Base-by-base conservation (phyloP, 2,888 invertebrate species). In the Odontocolon sp. region DNA sequence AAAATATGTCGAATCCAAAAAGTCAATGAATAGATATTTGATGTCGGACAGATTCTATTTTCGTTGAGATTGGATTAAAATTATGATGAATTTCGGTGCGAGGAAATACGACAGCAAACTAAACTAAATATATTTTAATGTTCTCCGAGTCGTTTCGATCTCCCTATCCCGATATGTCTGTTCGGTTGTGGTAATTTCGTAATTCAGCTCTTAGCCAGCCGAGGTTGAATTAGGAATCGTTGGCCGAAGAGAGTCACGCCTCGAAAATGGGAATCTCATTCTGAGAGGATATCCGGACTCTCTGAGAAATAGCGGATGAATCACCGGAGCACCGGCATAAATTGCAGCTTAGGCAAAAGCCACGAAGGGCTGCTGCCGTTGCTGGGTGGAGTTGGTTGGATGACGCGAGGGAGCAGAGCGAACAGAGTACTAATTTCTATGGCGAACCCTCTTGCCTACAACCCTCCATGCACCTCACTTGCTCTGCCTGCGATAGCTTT, bases 331-430 rank as follows among this genome's bases (percentile, higher is more conserved):
- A 36, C 50, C 26, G 36, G 64, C 54, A 63, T 61, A 71, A 72
- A 72, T 72, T 72, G 57, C 56, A 72, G 64, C 66, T 66, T 56
- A 66, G 56, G 31, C 56, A 40, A 56, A 40, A 56, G 28, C 56
- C 42, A 8, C 18, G 56, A 40, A 67, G 56, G 67, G 45, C 56
- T 21, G 11, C 16, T 14, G 33, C 23, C 38, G 57, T 16, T 38
- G 23, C 38, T 36, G 23, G 33, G 47, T 23, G 21, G 31, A 9
- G 11, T 33, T 18, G 47, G 50, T 50, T 21, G 63, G 50, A 64
- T 38, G 64, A 50, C 50, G 26, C 26, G 26, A 36, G 36, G 56
- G 63, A 8, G 50, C 38, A 36, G 3, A 28, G 28, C 3, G 28
- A 28, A 5, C 26, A 23, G 36, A 38, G 50, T 50, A 64, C 64